Evolutionary conservation across 2,113 vertebrate species (phyloP).

Genomic region (Galbula dea): DNA sequence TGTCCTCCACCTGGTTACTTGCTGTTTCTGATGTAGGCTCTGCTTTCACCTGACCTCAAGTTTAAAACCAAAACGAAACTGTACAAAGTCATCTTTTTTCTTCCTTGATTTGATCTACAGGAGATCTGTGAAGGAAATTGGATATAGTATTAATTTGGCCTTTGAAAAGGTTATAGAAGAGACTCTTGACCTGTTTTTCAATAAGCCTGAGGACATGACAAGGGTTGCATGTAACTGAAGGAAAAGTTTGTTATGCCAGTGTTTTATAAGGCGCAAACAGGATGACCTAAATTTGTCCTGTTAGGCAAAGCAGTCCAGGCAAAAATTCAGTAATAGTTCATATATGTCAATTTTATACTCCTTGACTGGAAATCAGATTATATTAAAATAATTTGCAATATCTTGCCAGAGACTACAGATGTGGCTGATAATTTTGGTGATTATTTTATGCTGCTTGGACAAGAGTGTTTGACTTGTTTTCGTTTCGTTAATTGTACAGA

Average conservation of each 20-base stretch:
- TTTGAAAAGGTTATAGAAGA: neutral
- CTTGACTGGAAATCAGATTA: neutral
- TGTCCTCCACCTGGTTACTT: neutral
- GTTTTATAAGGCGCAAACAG: neutral
- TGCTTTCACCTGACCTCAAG: neutral
- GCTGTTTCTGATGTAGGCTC: neutral
- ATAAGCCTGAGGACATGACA: neutral
- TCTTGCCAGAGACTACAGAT: neutral
- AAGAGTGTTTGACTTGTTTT: neutral
- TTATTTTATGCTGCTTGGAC: neutral
- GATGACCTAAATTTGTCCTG: neutral
- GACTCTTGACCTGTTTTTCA: neutral
- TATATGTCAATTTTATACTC: neutral
- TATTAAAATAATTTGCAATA: neutral
- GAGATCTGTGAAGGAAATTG: neutral
- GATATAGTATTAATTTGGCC: neutral
- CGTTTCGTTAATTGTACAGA: neutral
- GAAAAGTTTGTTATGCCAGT: neutral
- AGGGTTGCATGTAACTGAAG: neutral
- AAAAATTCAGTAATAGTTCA: slow-evolving; percentile 4
- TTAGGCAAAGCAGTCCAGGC: neutral
- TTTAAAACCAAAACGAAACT: neutral
- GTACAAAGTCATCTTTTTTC: neutral
- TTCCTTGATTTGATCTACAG: neutral
- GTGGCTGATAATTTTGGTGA: neutral